phyloP scores from a whole-genome alignment of 2,888 invertebrate species.

The Dimorphilus gyrociliatus region DNA sequence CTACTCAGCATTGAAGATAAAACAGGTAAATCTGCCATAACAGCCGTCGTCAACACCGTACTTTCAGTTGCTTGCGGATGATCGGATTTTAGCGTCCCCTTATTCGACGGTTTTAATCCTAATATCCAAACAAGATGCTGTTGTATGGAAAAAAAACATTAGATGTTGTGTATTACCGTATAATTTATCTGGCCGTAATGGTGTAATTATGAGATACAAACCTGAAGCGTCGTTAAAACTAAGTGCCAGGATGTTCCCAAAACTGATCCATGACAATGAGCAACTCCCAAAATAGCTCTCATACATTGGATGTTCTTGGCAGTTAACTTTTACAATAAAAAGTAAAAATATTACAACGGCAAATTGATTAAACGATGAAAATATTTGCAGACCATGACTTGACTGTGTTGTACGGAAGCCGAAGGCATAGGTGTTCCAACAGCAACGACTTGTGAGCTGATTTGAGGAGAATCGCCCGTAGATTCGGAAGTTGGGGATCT shows the following conservation, averaged over 20 bases:
- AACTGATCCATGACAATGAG: constrained; percentile 76
- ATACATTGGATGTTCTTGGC: constrained; percentile 94
- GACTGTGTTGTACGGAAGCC: constrained; percentile 56
- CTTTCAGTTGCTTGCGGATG: constrained; percentile 28
- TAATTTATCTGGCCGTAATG: too few species aligned
- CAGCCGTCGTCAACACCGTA: constrained; percentile 69
- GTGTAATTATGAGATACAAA: too few species aligned
- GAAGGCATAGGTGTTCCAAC: constrained; percentile 87
- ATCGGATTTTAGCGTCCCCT: constrained; percentile 68
- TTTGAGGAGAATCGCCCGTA: too few species aligned
- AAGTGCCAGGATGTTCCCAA: constrained; percentile 88
- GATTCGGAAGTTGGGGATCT: too few species aligned
- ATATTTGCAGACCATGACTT: constrained; percentile 53
- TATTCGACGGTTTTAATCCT: constrained; percentile 81
- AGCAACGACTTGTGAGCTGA: constrained; percentile 94
- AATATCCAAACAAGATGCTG: constrained; percentile 71
- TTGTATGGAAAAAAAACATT: constrained; percentile 6
- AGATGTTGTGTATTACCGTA: constrained; percentile 1
- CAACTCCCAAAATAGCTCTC: constrained; percentile 69
- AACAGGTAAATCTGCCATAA: constrained; percentile 82
- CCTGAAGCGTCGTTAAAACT: constrained; percentile 77
- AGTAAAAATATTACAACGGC: not conserved
- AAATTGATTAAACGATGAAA: not conserved
- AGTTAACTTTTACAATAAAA: constrained; percentile 47
- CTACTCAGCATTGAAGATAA: constrained; percentile 53